phyloP scores from a whole-genome alignment of 2,797 vertebrate species.

The Hydrocynus forskahlii region DNA sequence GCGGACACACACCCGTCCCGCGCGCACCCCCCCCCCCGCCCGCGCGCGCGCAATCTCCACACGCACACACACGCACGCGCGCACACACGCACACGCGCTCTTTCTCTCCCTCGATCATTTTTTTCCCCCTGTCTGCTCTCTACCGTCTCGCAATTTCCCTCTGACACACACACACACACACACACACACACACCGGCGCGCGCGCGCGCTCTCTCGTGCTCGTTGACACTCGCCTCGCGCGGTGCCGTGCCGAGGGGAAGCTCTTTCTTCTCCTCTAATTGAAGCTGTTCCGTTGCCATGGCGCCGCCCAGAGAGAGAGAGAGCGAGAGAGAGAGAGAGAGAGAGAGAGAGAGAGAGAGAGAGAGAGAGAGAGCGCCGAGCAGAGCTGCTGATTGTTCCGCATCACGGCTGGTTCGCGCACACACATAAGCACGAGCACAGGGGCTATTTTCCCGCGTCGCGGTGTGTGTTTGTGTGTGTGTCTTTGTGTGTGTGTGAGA shows the following conservation, averaged over 20 bases:
- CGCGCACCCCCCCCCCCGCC: constrained; percentile 26
- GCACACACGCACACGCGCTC: constrained; percentile 44
- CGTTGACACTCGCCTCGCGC: constrained; percentile 61
- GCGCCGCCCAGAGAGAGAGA: constrained; percentile 62
- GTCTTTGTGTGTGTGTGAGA: background rate
- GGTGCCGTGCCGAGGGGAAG: constrained; percentile 63
- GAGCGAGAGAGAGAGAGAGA: constrained; percentile 22
- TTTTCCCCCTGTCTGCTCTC: constrained; percentile 52
- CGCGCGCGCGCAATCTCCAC: constrained; percentile 22
- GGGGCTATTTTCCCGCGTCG: constrained; percentile 41
- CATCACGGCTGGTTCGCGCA: constrained; percentile 54
- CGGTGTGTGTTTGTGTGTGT: background rate
- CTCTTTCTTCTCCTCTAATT: constrained; percentile 68
- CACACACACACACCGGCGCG: background rate
- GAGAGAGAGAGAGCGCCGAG: background rate
- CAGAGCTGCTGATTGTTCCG: constrained; percentile 63
- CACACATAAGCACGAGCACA: constrained; percentile 44
- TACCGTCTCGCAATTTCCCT: constrained; percentile 47
- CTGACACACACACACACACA: constrained; percentile 43
- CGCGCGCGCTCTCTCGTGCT: constrained; percentile 53
- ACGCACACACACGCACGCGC: constrained; percentile 32
- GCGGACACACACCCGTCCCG: constrained; percentile 38
- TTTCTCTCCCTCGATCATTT: constrained; percentile 56
- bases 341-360: constrained; percentile 4
- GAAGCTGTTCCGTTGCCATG: constrained; percentile 62